Evolutionary conservation across 2,888 invertebrate genomes (phyloP).

Genomic region (Ctenicera cuprea): DNA sequence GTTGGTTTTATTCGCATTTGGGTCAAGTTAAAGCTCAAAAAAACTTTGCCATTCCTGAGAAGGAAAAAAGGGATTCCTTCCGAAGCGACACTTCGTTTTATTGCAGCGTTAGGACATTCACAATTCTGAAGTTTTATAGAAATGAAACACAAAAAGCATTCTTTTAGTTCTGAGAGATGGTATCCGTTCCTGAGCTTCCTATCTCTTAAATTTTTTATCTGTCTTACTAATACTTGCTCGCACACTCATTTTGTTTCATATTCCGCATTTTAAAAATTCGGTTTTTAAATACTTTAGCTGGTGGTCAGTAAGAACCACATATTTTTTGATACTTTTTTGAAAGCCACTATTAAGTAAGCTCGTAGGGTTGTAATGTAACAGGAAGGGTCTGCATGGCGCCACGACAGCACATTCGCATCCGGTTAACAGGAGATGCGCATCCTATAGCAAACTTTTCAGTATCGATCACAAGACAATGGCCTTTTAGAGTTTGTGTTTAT

Average conservation of each 20-base stretch:
- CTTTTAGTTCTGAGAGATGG: background rate
- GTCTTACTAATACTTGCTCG: background rate
- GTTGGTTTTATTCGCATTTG: conserved; percentile 48
- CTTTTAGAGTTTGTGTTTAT: conserved; percentile 45
- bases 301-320: background rate
- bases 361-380: conserved; percentile 40
- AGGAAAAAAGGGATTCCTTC: conserved; percentile 37
- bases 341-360: conserved; percentile 40
- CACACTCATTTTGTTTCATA: background rate
- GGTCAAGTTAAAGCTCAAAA: conserved; percentile 42
- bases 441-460: conserved; percentile 50
- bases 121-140: conserved; percentile 32
- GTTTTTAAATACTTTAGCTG: background rate
- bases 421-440: conserved; percentile 50
- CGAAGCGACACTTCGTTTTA: conserved; percentile 28
- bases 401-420: conserved; percentile 52
- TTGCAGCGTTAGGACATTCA: conserved; percentile 20
- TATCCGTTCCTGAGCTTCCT: background rate
- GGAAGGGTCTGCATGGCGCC: conserved; percentile 52
- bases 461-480: conserved; percentile 50
- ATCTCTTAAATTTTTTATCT: background rate
- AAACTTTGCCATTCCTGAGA: conserved; percentile 28
- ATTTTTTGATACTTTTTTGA: conserved; percentile 13
- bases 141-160: conserved; percentile 20
- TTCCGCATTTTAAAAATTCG: background rate